Percentiles rank a stretch among this genome's conserved stretches.
phyloP scores from a whole-genome alignment of 2,888 invertebrate genomes.

The Gymnocheta viridis region DNA sequence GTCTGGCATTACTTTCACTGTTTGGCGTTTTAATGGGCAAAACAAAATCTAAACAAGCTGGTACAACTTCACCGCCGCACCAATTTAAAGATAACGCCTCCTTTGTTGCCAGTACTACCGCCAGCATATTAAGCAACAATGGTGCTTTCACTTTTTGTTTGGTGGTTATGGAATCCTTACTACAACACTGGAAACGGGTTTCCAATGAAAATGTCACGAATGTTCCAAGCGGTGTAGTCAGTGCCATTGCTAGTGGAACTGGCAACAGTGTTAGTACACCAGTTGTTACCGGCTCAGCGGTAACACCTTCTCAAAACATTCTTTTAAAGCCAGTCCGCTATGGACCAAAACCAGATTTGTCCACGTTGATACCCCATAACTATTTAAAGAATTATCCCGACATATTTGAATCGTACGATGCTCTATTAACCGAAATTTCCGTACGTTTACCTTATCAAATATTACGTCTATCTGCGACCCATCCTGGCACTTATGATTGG shows the following conservation, averaged over 20 bases:
- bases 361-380: conserved; percentile 95
- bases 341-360: conserved; percentile 95
- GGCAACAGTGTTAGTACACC: conserved; percentile 56
- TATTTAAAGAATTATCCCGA: conserved; percentile 96
- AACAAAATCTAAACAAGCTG: conserved; percentile 81
- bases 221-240: conserved; percentile 56
- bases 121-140: conserved; percentile 86
- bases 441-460: conserved; percentile 96
- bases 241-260: conserved; percentile 60
- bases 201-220: conserved; percentile 77
- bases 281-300: conserved; percentile 57
- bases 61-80: conserved; percentile 82
- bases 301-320: conserved; percentile 77
- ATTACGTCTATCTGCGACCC: conserved; percentile 79
- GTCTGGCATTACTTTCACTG: conserved; percentile 92
- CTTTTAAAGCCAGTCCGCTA: conserved; percentile 91
- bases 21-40: conserved; percentile 86
- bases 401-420: conserved; percentile 96
- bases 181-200: conserved; percentile 89
- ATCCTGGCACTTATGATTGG: conserved; percentile 81
- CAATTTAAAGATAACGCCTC: conserved; percentile 84
- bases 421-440: conserved; percentile 97
- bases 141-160: conserved; percentile 89
- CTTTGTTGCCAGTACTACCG: conserved; percentile 87
- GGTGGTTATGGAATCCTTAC: conserved; percentile 86